These are phyloP conservation scores for Sycobia sp. DNA, from an alignment of 1,140 invertebrate genomes.

Conservation along the genomic window DNA sequence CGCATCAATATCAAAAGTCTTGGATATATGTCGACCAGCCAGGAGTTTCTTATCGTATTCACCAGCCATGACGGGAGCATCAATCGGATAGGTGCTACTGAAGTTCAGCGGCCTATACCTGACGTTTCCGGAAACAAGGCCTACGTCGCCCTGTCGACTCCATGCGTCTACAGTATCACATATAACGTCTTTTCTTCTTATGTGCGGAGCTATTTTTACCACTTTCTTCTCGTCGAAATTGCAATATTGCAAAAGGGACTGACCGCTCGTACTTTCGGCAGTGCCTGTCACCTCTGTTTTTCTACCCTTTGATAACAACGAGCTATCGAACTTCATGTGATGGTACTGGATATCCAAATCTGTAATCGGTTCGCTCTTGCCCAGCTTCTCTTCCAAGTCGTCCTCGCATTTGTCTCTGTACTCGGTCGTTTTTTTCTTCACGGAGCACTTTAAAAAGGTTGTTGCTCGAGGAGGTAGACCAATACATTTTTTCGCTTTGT, in stretches of 20 bases:
- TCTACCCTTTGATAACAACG: too few relatives aligned
- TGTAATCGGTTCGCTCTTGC: constrained; percentile 35
- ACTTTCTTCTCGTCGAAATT: constrained; percentile 57
- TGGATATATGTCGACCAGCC: constrained; percentile 56
- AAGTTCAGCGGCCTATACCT: constrained; percentile 72
- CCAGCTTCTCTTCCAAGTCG: background rate
- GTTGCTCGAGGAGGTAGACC: constrained; percentile 41
- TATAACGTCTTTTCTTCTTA: constrained; percentile 63
- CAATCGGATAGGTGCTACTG: constrained; percentile 82
- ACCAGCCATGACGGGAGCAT: constrained; percentile 61
- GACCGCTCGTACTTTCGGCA: constrained; percentile 23
- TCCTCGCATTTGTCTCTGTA: constrained; percentile 7
- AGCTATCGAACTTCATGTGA: constrained; percentile 42
- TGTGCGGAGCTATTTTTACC: constrained; percentile 55
- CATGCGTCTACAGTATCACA: constrained; percentile 69
- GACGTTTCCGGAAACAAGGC: background rate
- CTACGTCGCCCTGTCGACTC: constrained; percentile 50
- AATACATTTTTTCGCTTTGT: constrained; percentile 20
- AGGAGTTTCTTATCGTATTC: constrained; percentile 36
- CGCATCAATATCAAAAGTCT: constrained; percentile 69
- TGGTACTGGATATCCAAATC: constrained; percentile 61
- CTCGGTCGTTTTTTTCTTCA: constrained; percentile 28
- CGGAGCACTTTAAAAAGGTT: constrained; percentile 52
- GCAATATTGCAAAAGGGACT: constrained; percentile 52
- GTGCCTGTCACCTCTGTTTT: background rate